Evolutionary conservation across 2,113 vertebrate genomes (phyloP).

Genomic region (Picathartes gymnocephalus): DNA sequence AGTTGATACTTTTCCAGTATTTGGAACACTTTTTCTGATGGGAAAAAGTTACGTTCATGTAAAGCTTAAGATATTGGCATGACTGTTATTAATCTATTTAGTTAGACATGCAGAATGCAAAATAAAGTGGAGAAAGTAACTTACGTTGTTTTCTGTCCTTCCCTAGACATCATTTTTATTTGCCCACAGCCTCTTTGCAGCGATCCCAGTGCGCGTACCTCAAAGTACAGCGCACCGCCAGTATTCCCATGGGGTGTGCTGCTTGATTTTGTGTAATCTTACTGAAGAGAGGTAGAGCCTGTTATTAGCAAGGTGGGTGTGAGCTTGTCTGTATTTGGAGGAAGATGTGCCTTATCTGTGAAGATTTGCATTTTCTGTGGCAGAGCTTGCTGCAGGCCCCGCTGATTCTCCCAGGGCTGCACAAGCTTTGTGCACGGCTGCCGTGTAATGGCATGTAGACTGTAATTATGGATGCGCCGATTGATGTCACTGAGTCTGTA

Average conservation of each 20-base stretch:
- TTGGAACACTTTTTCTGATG: not conserved
- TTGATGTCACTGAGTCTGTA: conserved; percentile 1
- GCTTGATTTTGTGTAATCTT: not conserved
- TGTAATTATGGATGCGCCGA: conserved; percentile 33
- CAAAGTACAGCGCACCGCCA: accelerated
- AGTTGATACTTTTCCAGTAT: not conserved
- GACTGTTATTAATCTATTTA: not conserved
- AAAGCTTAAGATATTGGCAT: not conserved
- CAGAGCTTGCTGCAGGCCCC: not conserved
- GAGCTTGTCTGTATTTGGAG: not conserved
- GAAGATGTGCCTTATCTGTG: not conserved
- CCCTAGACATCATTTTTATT: not conserved
- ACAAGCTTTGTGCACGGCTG: not conserved
- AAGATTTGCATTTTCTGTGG: conserved; percentile 13
- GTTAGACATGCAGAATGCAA: not conserved
- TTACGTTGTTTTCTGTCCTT: not conserved
- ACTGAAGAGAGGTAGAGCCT: not conserved
- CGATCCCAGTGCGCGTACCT: accelerated
- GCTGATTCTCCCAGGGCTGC: not conserved
- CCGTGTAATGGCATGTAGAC: not conserved
- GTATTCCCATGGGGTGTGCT: not conserved
- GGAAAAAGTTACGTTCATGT: accelerated
- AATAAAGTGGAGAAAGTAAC: not conserved
- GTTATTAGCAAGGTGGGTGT: conserved; percentile 3
- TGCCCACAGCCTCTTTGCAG: not conserved